Evolutionary conservation across 2,113 vertebrate species (phyloP).

Genomic region (Colinus virginianus): DNA sequence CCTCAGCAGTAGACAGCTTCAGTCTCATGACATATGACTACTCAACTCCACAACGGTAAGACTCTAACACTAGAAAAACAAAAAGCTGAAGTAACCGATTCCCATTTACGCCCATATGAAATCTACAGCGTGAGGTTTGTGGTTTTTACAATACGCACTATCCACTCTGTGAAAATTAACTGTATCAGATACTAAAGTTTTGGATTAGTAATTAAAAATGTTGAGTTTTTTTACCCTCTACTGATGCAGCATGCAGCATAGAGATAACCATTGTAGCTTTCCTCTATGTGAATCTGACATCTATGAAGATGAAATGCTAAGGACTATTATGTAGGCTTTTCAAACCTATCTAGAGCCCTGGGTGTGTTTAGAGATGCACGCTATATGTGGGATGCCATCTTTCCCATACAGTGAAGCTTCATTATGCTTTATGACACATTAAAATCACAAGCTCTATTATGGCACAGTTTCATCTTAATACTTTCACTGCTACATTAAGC

Average conservation of each 20-base stretch:
- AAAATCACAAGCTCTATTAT: background rate
- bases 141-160: too few species aligned
- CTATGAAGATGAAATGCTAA: background rate
- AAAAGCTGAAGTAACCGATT: background rate
- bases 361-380: background rate
- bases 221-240: background rate
- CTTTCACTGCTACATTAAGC: background rate
- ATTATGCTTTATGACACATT: background rate
- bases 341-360: background rate
- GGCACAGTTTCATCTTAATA: background rate
- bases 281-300: background rate
- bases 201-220: background rate
- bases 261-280: background rate
- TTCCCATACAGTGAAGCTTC: background rate
- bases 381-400: background rate
- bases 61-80: background rate
- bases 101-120: background rate
- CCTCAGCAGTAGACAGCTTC: conserved; percentile 87
- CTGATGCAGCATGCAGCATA: background rate
- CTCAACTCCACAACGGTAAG: conserved; percentile 87
- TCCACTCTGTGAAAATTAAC: background rate
- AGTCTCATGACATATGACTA: conserved; percentile 99
- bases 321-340: background rate
- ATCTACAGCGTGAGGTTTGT: background rate
- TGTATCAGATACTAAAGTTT: background rate